These are phyloP conservation scores for Platysteira castanea DNA, from an alignment of 2,113 vertebrate species.

Conservation along the genomic window DNA sequence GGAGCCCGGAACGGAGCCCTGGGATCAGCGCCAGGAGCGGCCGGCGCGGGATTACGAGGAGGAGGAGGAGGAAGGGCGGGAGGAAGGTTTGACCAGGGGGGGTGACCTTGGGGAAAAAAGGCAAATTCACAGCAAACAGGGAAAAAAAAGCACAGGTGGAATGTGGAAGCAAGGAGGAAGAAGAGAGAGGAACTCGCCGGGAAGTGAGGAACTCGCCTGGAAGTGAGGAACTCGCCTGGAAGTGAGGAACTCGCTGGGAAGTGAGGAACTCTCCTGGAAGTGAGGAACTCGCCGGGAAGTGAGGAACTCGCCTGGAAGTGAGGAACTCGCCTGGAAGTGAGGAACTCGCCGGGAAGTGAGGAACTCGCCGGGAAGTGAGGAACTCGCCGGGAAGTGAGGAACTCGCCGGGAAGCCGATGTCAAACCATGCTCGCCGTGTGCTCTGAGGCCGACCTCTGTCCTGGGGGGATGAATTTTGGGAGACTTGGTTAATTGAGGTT, in stretches of 20 bases:
- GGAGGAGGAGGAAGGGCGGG: background rate
- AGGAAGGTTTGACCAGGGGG: background rate
- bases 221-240: background rate
- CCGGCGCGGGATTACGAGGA: background rate
- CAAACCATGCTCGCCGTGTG: accelerated
- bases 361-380: background rate
- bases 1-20: background rate
- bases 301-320: background rate
- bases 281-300: background rate
- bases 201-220: background rate
- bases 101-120: background rate
- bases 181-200: background rate
- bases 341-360: background rate
- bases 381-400: background rate
- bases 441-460: background rate
- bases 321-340: too few relatives aligned
- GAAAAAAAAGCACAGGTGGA: background rate
- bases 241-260: background rate
- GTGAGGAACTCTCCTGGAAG: background rate
- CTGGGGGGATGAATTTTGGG: background rate
- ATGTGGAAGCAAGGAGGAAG: background rate
- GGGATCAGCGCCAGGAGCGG: background rate
- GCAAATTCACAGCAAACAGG: background rate
- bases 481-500: background rate
- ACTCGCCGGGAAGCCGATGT: accelerated